Conservation (phyloP, 2,113 vertebrate genomes). For the Mustelus asterias region DNA sequence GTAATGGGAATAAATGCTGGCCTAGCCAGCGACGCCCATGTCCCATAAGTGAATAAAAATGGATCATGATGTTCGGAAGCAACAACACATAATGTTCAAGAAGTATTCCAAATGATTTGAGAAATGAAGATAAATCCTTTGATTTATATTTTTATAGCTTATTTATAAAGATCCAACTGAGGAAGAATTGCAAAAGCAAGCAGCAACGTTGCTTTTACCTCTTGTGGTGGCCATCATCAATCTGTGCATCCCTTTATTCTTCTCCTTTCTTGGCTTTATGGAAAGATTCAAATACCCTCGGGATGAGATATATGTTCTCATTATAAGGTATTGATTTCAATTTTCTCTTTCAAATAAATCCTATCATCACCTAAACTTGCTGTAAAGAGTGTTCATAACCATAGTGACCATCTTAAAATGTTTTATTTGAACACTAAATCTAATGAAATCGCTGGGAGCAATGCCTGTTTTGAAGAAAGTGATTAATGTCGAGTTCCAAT, state of each 20-base stretch:
- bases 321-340: conserved; percentile 62
- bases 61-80: not conserved
- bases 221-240: conserved; percentile 75
- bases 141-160: not conserved
- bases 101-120: not conserved
- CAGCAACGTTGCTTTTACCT: conserved; percentile 72
- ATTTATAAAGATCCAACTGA: not conserved
- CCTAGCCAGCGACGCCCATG: no score
- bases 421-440: not conserved
- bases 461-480: not conserved
- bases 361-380: not conserved
- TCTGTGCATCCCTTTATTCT: conserved; percentile 69
- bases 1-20: no score
- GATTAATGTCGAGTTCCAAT: not conserved
- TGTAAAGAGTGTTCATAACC: not conserved
- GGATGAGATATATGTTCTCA: conserved; percentile 65
- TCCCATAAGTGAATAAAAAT: no score
- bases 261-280: conserved; percentile 69
- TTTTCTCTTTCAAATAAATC: not conserved
- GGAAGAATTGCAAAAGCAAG: conserved; percentile 47
- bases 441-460: not conserved
- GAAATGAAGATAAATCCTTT: not conserved
- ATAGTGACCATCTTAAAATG: not conserved
- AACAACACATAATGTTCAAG: not conserved
- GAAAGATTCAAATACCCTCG: conserved; percentile 72